Base-by-base conservation (phyloP, 2,797 vertebrate genomes). In the Acipenser transmontanus region DNA sequence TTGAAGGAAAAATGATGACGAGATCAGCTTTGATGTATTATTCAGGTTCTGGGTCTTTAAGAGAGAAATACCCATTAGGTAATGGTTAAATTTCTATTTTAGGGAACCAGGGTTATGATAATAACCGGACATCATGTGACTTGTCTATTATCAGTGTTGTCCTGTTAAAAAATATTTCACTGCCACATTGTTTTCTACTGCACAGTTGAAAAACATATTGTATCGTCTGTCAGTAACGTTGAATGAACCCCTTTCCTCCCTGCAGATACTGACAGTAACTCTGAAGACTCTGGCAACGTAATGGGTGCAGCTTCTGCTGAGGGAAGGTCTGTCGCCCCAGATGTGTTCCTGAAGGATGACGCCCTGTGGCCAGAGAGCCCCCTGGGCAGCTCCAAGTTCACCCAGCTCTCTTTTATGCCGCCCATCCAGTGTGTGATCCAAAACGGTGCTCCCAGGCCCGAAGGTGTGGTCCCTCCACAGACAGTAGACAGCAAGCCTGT, bases 181-280 rank as follows among this genome's bases (percentile, higher is more conserved):
- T 34, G 34, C 34, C 34, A 34, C 34, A 34, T 34, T 34, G 34
- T 34, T 34, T 34, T 34, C 34, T 34, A 34, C 34, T 34, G 34
- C 4, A 34, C 34, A 3, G 34, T 34, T 34, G 34, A 34, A 34
- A 34, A 4, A 34, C 34, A 34, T 34, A 34, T 34, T 34, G 34
- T 34, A 34, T 34, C 0, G 34, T 34, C 4, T 34, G 34, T 34
- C 34, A 34, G 34, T 34, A 4, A 34, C 34, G 1, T 34, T 34
- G 34, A 34, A 34, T 34, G 34, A 34, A 34, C 12, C 20, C 47
- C 49, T 49, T 59, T 8, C 63, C 14, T 65, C 48, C 64, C 14
- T 49, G n/a, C 61, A 96, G 94, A 97, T 59, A 91, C 93, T 49
- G 93, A 95, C 83, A 95, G 92, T 82, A 94, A 93, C 79, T 96